These are phyloP conservation scores for Teinopalpus imperialis DNA, from an alignment of 2,888 invertebrate species.

Conservation along the genomic window DNA sequence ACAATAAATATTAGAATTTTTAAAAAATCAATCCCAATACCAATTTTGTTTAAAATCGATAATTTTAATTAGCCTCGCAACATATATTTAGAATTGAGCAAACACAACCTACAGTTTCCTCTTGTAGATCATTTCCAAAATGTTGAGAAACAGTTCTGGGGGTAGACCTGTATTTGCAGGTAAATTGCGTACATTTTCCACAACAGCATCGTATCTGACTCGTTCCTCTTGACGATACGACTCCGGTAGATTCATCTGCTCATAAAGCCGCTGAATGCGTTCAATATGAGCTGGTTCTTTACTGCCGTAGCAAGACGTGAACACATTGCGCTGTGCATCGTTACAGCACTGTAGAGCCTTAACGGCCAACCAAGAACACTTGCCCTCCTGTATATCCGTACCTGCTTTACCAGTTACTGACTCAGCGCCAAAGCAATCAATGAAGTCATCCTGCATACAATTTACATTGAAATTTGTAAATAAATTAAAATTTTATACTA, in stretches of 20 bases:
- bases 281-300: constrained; percentile 84
- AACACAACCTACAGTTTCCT: constrained; percentile 33
- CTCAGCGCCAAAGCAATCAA: constrained; percentile 93
- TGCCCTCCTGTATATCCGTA: constrained; percentile 95
- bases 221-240: constrained; percentile 88
- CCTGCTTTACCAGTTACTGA: constrained; percentile 92
- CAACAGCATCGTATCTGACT: constrained; percentile 86
- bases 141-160: constrained; percentile 87
- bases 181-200: constrained; percentile 26
- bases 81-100: background rate
- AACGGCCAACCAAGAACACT: constrained; percentile 96
- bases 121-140: constrained; percentile 87
- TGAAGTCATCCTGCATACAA: constrained; percentile 88
- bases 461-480: background rate
- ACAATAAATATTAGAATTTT: too few relatives aligned
- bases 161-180: constrained; percentile 65
- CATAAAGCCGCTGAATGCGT: constrained; percentile 55
- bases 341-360: constrained; percentile 89
- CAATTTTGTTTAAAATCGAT: too few relatives aligned
- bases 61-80: background rate
- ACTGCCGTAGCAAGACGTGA: constrained; percentile 86
- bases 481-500: too few relatives aligned
- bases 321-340: constrained; percentile 78
- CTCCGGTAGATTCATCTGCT: constrained; percentile 85
- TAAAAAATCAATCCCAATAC: too few relatives aligned